Percentiles rank a stretch among this genome's conserved stretches.
Conservation (phyloP, 2,113 vertebrate genomes). For the Ictidomys tridecemlineatus region DNA sequence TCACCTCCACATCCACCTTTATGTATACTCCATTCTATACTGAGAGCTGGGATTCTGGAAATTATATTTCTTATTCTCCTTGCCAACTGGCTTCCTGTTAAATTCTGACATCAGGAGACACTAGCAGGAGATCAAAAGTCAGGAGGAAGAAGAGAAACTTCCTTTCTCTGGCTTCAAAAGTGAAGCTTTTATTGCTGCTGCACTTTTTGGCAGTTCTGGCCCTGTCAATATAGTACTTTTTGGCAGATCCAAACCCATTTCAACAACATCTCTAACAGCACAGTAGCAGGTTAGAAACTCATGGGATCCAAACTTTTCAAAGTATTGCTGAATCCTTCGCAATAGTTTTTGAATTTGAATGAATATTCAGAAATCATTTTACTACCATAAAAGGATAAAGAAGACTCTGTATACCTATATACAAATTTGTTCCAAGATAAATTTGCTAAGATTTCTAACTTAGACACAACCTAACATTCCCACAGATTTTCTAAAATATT, state of each 20-base stretch:
- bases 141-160: constrained; percentile 15
- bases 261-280: background rate
- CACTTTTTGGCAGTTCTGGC: background rate
- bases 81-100: constrained; percentile 14
- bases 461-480: background rate
- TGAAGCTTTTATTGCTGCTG: background rate
- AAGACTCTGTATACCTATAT: background rate
- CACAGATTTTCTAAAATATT: background rate
- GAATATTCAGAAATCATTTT: background rate
- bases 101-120: constrained; percentile 26
- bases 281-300: background rate
- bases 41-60: background rate
- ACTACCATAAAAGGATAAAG: constrained; percentile 22
- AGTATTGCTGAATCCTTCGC: constrained; percentile 6
- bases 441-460: constrained; percentile 25
- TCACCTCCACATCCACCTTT: background rate
- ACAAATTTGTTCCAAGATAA: background rate
- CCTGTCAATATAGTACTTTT: background rate
- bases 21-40: background rate
- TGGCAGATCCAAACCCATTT: background rate
- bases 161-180: background rate
- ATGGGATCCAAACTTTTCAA: background rate
- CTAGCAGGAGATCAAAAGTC: constrained; percentile 1
- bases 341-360: constrained; percentile 1
- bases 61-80: constrained; percentile 37